Percentiles rank a stretch among this genome's conserved stretches.
Evolutionary conservation across 2,888 invertebrate genomes (phyloP).

Genomic region (Perithous albicinctus): DNA sequence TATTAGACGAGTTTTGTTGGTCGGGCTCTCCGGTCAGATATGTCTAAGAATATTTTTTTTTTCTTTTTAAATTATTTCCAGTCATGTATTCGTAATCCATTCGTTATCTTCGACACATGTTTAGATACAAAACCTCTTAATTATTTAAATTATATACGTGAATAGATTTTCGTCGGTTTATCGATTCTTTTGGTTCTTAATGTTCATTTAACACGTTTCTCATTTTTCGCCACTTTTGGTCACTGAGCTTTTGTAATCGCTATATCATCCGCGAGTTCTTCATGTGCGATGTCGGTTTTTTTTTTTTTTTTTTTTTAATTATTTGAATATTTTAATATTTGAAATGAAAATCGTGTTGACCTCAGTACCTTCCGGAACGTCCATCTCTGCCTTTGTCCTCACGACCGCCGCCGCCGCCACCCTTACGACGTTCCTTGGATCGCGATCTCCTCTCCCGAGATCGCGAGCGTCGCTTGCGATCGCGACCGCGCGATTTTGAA

Average conservation of each 20-base stretch:
- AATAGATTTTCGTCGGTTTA: not conserved
- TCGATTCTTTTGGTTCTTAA: not conserved
- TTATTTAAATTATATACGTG: slow-evolving; percentile 18
- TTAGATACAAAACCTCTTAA: slow-evolving; percentile 36
- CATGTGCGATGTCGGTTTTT: not conserved
- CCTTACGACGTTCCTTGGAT: slow-evolving; percentile 83
- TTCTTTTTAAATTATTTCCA: slow-evolving; percentile 18
- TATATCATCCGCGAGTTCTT: not conserved
- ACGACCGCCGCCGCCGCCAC: too few relatives aligned
- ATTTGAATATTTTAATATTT: too few relatives aligned
- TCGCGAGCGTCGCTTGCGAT: slow-evolving; percentile 83
- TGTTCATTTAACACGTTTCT: not conserved
- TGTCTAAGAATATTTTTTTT: not conserved
- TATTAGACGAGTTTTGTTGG: too few relatives aligned
- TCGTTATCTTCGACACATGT: slow-evolving; percentile 16
- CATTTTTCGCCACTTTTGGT: not conserved
- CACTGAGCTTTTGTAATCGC: not conserved
- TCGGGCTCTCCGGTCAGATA: too few relatives aligned
- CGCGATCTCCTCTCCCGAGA: slow-evolving; percentile 83
- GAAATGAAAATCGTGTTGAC: not conserved
- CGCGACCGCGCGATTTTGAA: slow-evolving; percentile 86
- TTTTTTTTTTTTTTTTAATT: too few relatives aligned
- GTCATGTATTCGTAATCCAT: slow-evolving; percentile 16
- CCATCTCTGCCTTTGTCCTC: slow-evolving; percentile 84
- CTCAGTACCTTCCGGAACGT: slow-evolving; percentile 86